Evolutionary conservation across 1,140 invertebrate genomes (phyloP), one percentile per base, ranked within the genome.

Genomic region (Venustaconcha ellipsiformis): DNA sequence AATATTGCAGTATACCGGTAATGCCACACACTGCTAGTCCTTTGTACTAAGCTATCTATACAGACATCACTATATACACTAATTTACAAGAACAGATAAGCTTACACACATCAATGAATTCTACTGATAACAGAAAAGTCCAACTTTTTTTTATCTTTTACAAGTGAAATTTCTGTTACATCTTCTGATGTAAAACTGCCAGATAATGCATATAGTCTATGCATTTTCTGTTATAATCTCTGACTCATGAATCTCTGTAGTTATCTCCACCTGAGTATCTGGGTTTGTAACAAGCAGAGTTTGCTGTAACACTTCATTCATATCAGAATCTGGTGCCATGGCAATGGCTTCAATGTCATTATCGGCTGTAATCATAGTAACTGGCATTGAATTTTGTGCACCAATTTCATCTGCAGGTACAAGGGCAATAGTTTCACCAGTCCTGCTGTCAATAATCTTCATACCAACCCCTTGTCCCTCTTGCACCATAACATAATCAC

Each of bases 401-500:
- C 57, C 70, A 4, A 77, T 71, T 17, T 58, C 37, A 57, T 63
- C 69, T 67, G 69, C 48, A 57, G 78, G 79, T 23, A 78, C 70
- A 64, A 82, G 75, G 23, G 83, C 81, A 13, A 85, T 63, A 18
- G 78, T 83, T 60, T 83, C 75, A 20, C 84, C 82, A 6, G 85
- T 83, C 59, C 67, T 79, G 18, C 75, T 80, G 64, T 84, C 80
- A 11, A 87, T 67, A 17, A 87, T 80, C 63, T 77, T 81, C 68
- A 83, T 80, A n/a, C 76, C 63, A 17, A 75, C 80, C 18, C 72
- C 71, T 6, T 74, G 78, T 14, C 66, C 70, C 26, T 80, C 78
- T 26, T 74, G 82, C 62, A 85, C 66, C 3, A 85, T 78, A 20
- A 85, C 70, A 60, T 83, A 84, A n/a, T 82, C 83, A 20, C 78